Percentiles rank a stretch among this genome's conserved stretches.
Conservation (phyloP, 2,113 vertebrate species). For the Electrona antarctica region DNA sequence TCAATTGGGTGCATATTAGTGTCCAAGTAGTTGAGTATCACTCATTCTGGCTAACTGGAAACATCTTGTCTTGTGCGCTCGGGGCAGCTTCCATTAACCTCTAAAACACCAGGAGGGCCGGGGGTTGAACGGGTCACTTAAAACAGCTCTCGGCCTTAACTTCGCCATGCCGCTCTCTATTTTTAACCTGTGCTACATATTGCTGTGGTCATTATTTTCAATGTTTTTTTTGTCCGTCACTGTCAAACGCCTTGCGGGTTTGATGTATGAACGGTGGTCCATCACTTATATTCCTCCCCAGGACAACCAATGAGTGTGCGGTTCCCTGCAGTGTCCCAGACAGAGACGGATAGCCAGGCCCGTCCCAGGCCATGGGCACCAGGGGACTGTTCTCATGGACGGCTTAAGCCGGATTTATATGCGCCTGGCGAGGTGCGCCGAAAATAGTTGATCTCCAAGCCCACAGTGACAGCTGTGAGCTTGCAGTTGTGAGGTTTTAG, state of each 20-base stretch:
- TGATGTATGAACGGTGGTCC: constrained; percentile 81
- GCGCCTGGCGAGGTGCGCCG: too few species aligned
- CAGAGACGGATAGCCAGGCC: constrained; percentile 79
- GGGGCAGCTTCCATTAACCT: constrained; percentile 73
- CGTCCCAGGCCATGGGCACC: constrained; percentile 73
- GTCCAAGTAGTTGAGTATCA: constrained; percentile 74
- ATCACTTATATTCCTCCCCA: constrained; percentile 78
- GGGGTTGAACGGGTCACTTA: constrained; percentile 51
- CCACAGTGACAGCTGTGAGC: too few species aligned
- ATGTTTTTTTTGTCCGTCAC: constrained; percentile 67
- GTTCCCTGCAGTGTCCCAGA: constrained; percentile 74
- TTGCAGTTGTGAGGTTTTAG: too few species aligned
- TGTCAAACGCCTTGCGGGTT: constrained; percentile 76
- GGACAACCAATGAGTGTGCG: constrained; percentile 73
- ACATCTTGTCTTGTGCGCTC: constrained; percentile 67
- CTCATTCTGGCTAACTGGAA: constrained; percentile 73
- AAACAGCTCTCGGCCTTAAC: constrained; percentile 53
- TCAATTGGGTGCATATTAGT: constrained; percentile 74
- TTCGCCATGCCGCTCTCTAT: constrained; percentile 68
- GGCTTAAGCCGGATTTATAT: constrained; percentile 62
- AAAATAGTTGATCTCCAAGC: too few species aligned
- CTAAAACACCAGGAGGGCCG: constrained; percentile 56
- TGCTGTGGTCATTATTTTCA: constrained; percentile 81
- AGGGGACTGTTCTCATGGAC: constrained; percentile 76
- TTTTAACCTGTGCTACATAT: constrained; percentile 80